Conservation (phyloP, 2,888 invertebrate genomes). For the Oasisia sp. region DNA sequence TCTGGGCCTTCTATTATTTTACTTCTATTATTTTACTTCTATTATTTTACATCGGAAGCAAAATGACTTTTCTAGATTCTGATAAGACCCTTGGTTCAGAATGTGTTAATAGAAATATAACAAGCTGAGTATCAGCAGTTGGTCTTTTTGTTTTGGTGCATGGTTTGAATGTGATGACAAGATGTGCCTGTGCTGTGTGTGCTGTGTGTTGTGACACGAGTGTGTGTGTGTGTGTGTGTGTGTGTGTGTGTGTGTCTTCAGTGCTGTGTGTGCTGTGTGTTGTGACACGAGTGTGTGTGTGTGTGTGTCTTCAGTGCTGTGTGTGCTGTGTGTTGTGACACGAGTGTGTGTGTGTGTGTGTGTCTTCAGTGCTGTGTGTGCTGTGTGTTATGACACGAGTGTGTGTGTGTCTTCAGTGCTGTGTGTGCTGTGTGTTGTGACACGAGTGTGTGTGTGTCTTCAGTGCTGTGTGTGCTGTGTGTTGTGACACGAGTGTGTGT, state of each 20-base stretch:
- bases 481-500: too few species aligned
- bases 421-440: too few species aligned
- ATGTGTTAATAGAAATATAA: neutral
- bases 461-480: constrained; percentile 63
- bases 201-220: too few species aligned
- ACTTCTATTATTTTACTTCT: neutral
- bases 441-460: constrained; percentile 40
- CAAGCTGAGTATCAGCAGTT: neutral
- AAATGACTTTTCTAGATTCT: neutral
- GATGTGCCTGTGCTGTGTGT: too few species aligned
- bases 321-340: too few species aligned
- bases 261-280: constrained; percentile 54
- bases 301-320: constrained; percentile 63
- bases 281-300: too few species aligned
- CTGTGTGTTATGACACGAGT: too few species aligned
- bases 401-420: constrained; percentile 62
- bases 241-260: constrained; percentile 49
- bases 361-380: constrained; percentile 66
- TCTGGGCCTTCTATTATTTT: too few species aligned
- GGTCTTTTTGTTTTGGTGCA: neutral
- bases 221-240: neutral
- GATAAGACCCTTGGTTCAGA: neutral
- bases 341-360: too few species aligned
- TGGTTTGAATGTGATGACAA: neutral
- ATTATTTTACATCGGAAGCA: neutral